These are phyloP conservation scores for Ceratosolen fusciceps DNA, from an alignment of 1,140 invertebrate genomes.

Conservation along the genomic window DNA sequence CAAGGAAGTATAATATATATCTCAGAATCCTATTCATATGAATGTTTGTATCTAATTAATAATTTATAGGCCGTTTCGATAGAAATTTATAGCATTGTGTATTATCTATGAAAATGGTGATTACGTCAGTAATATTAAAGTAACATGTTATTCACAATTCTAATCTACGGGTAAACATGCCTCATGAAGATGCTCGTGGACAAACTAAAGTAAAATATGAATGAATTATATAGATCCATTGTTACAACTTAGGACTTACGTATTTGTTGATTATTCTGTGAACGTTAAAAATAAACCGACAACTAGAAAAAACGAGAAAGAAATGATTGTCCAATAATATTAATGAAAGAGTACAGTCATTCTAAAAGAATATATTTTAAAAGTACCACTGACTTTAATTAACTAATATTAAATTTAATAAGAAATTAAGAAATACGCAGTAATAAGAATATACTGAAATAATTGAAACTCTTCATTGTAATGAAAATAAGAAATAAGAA, in stretches of 20 bases:
- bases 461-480: constrained; percentile 25
- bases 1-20: too few species aligned
- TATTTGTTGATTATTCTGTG: constrained; percentile 44
- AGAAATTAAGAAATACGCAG: constrained; percentile 23
- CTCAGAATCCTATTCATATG: too few species aligned
- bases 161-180: constrained; percentile 29
- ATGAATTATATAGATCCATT: constrained; percentile 15
- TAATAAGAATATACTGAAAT: constrained; percentile 20
- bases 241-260: constrained; percentile 41
- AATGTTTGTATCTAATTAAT: too few species aligned
- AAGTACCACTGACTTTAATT: neutral
- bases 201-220: constrained; percentile 32
- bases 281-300: constrained; percentile 47
- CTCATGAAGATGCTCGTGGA: neutral
- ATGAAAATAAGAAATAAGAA: neutral
- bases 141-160: constrained; percentile 31
- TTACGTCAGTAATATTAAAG: too few species aligned
- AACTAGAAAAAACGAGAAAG: constrained; percentile 49
- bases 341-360: constrained; percentile 36
- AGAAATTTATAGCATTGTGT: too few species aligned
- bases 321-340: constrained; percentile 39
- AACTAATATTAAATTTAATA: neutral
- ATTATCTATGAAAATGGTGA: too few species aligned
- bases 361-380: constrained; percentile 16
- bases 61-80: too few species aligned